Conservation (phyloP, 1,140 invertebrate genomes). For the Plodia interpunctella region DNA sequence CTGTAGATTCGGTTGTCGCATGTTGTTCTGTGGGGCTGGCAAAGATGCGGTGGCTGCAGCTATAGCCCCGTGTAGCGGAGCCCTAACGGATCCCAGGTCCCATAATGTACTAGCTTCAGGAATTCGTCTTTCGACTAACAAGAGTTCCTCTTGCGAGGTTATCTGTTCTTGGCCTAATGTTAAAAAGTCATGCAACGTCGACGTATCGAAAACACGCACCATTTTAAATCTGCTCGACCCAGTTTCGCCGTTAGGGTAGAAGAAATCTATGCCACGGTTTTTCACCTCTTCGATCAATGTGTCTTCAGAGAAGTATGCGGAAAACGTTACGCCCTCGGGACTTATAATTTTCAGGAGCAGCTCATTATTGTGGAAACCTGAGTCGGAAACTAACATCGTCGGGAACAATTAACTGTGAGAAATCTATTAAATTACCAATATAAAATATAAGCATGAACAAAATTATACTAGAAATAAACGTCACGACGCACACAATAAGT, state of each 20-base stretch:
- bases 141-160: slow-evolving; percentile 49
- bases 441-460: slow-evolving; percentile 29
- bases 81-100: slow-evolving; percentile 58
- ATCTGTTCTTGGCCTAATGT: slow-evolving; percentile 55
- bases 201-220: slow-evolving; percentile 51
- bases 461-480: slow-evolving; percentile 47
- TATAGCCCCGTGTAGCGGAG: slow-evolving; percentile 49
- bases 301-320: slow-evolving; percentile 50
- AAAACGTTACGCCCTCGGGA: slow-evolving; percentile 52
- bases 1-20: slow-evolving; percentile 57
- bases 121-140: slow-evolving; percentile 49
- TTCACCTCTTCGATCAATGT: slow-evolving; percentile 61
- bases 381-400: slow-evolving; percentile 53
- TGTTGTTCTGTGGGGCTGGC: slow-evolving; percentile 35
- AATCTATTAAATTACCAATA: background rate
- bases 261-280: slow-evolving; percentile 54
- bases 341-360: slow-evolving; percentile 56
- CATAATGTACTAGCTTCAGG: slow-evolving; percentile 58
- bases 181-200: slow-evolving; percentile 55
- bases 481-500: slow-evolving; percentile 39
- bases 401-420: background rate
- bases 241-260: slow-evolving; percentile 56
- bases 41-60: slow-evolving; percentile 59
- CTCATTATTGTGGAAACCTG: slow-evolving; percentile 34
- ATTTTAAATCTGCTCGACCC: slow-evolving; percentile 53